Evolutionary conservation across 2,888 invertebrate genomes (phyloP), one percentile per base, ranked within the genome.

Genomic region (Chromoteleia sp.): DNA sequence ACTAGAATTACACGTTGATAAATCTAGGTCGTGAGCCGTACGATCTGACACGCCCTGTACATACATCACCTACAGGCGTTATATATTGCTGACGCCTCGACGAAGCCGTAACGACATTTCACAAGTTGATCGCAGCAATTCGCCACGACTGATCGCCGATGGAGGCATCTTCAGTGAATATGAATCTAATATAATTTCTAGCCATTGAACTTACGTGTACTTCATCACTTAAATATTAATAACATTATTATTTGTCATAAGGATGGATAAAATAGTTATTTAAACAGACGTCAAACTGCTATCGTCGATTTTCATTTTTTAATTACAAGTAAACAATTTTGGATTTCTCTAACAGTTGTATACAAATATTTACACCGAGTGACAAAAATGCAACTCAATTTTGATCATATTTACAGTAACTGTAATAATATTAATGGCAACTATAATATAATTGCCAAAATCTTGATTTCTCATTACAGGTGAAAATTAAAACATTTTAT

Each of bases 71-170:
- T 15, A 45, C 14, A 56, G 39, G 58, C 58, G 70, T 70, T 58
- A 70, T 70, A 87, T 87, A 88, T 88, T 87, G 87, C 85, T 81
- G 77, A 81, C 84, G 87, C 84, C 83, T 86, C 82, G 84, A 76
- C 83, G 84, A 84, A 79, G 85, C 82, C 84, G 82, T 86, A 86
- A 88, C 85, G 88, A 86, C 86, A 84, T 88, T 87, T 87, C 85
- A 84, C 84, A 84, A 85, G 83, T 84, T 83, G 88, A 86, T 84
- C 74, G 77, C 76, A 84, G 87, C 87, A 81, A 84, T 85, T 87
- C 84, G 50, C 36, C 74, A 70, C 78, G 63, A 74, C 48, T 76
- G 74, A 81, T 84, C 71, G 59, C 73, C 74, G 68, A 76, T 59
- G 79, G 58, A 79, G 80, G 65, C 81, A 63, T 65, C 82, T 84